A percentile compares a stretch with the other conserved stretches of the same genome.
phyloP scores from a whole-genome alignment of 1,140 invertebrate species.

The Penaeus vannamei region DNA sequence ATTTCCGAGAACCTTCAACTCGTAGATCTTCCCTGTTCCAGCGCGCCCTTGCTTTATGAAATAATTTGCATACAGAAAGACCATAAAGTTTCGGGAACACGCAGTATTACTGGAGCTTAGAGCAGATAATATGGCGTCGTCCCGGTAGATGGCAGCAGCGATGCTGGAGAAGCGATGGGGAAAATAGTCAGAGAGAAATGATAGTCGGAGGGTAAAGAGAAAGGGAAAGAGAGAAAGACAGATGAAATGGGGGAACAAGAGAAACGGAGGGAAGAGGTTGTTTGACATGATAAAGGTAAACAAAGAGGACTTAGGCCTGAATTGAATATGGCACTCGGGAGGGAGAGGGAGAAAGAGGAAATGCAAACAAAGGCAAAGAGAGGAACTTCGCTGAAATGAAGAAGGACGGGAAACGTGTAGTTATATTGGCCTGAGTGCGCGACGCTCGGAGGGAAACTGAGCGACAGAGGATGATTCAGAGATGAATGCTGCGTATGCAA shows the following conservation, averaged over 20 bases:
- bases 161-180: neutral
- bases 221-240: no score
- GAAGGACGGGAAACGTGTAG: neutral
- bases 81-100: slow-evolving; percentile 64
- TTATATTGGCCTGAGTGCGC: no score
- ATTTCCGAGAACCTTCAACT: slow-evolving; percentile 39
- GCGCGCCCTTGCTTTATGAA: slow-evolving; percentile 63
- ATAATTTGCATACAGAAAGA: slow-evolving; percentile 63
- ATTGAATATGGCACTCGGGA: slow-evolving; percentile 6
- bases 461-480: no score
- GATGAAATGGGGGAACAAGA: no score
- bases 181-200: neutral
- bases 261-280: no score
- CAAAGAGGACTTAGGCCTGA: no score
- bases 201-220: neutral
- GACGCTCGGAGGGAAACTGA: neutral
- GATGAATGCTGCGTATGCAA: no score
- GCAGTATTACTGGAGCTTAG: slow-evolving; percentile 64
- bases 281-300: no score
- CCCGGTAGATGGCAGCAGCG: slow-evolving; percentile 59
- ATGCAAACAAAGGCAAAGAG: neutral
- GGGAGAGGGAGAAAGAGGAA: slow-evolving; percentile 16
- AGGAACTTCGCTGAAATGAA: neutral
- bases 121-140: slow-evolving; percentile 63
- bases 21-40: slow-evolving; percentile 55